Conservation (phyloP, 2,888 invertebrate genomes). For the Drosophila ustulata region DNA sequence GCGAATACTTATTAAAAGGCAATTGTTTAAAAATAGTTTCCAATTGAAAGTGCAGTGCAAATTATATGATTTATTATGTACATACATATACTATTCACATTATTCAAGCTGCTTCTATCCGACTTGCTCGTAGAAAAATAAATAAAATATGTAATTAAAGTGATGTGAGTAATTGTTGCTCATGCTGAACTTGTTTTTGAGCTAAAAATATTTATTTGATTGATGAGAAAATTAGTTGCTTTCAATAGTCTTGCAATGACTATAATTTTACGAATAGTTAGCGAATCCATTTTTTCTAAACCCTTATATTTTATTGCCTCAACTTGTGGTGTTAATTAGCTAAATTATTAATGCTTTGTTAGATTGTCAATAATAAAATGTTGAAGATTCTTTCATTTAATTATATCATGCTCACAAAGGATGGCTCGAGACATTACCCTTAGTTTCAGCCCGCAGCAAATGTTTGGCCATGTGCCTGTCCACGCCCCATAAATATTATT, state of each 20-base stretch:
- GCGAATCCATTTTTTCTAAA: not conserved
- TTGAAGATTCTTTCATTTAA: conserved; percentile 13
- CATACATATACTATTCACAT: not conserved
- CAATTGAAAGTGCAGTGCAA: conserved; percentile 54
- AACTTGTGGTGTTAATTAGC: conserved; percentile 26
- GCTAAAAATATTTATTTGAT: not conserved
- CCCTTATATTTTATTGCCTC: not conserved
- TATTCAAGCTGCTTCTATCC: not conserved
- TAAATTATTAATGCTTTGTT: conserved; percentile 41
- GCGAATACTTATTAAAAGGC: conserved; percentile 26
- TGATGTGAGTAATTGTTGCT: not conserved
- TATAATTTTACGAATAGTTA: too few species aligned
- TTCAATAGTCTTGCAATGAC: too few species aligned
- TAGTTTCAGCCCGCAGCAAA: conserved; percentile 15
- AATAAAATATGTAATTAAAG: not conserved
- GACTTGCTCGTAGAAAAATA: not conserved
- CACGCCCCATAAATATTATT: conserved; percentile 78
- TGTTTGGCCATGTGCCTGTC: conserved; percentile 76
- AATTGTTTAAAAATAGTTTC: conserved; percentile 52
- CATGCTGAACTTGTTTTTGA: too few species aligned
- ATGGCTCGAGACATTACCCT: conserved; percentile 21
- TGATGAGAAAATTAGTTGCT: not conserved
- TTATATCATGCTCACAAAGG: conserved; percentile 32
- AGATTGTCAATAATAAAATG: conserved; percentile 12
- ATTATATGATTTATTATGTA: conserved; percentile 2